Evolutionary conservation across 2,797 vertebrate species (phyloP).

Genomic region (Amblyraja radiata): DNA sequence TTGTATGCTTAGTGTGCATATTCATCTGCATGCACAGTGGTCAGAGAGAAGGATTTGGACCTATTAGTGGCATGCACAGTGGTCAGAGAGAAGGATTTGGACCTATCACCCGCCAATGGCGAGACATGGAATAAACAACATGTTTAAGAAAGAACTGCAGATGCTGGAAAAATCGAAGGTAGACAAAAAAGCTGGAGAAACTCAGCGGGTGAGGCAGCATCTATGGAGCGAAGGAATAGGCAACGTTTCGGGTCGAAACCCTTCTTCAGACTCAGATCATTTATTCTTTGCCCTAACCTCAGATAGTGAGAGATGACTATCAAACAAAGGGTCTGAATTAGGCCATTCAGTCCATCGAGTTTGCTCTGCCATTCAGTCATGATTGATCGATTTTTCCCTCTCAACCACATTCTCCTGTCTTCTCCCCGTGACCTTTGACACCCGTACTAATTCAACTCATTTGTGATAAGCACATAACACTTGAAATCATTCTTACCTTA

Average conservation of each 20-base stretch:
- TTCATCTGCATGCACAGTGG: neutral
- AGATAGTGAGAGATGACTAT: neutral
- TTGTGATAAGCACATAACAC: neutral
- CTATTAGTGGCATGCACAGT: neutral
- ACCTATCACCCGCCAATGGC: neutral
- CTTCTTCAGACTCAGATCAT: neutral
- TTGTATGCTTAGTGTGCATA: neutral
- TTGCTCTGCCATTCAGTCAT: no score
- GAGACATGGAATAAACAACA: neutral
- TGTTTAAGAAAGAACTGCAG: no score
- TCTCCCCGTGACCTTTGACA: no score
- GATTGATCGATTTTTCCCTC: no score
- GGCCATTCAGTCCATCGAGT: no score
- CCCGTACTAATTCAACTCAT: neutral
- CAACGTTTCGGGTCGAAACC: no score
- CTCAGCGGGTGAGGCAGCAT: no score
- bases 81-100: neutral
- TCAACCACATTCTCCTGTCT: no score
- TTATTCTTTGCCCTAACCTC: neutral
- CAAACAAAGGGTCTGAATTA: no score
- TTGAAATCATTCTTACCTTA: neutral
- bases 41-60: neutral
- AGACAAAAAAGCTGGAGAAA: no score
- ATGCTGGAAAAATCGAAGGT: no score
- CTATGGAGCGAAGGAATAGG: no score